Evolutionary conservation across 2,888 invertebrate genomes (phyloP).

Genomic region (Euplexia lucipara): DNA sequence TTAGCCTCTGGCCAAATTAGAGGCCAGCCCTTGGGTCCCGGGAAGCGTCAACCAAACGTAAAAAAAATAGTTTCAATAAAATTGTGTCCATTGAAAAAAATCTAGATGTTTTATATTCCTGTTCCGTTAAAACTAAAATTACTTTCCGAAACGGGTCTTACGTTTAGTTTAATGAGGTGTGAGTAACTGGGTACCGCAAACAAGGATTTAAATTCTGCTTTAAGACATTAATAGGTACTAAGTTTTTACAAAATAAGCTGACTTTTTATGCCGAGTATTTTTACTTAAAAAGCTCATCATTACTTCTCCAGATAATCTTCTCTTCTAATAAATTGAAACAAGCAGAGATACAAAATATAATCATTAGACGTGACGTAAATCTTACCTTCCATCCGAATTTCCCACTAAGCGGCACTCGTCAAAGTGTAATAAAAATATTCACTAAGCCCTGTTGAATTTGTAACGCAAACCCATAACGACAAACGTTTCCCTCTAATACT

Average conservation of each 20-base stretch:
- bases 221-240: not conserved
- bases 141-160: conserved; percentile 10
- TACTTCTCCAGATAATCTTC: not conserved
- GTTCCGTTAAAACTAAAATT: conserved; percentile 23
- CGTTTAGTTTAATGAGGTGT: conserved; percentile 43
- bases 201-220: conserved; percentile 12
- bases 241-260: not conserved
- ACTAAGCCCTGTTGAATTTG: conserved; percentile 60
- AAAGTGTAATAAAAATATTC: conserved; percentile 52
- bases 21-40: too few species aligned
- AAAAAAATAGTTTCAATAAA: too few species aligned
- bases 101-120: conserved; percentile 39
- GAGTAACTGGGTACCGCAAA: not conserved
- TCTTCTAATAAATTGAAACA: not conserved
- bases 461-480: conserved; percentile 59
- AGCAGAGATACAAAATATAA: too few species aligned
- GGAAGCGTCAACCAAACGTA: too few species aligned
- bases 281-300: too few species aligned
- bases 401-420: conserved; percentile 40
- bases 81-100: conserved; percentile 19
- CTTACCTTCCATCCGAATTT: conserved; percentile 29
- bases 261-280: too few species aligned
- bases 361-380: not conserved
- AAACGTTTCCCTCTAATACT: conserved; percentile 65
- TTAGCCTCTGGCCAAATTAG: too few species aligned